Evolutionary conservation across 1,140 invertebrate genomes (phyloP), one percentile per base, ranked within the genome.

Genomic region (Dreissena polymorpha): DNA sequence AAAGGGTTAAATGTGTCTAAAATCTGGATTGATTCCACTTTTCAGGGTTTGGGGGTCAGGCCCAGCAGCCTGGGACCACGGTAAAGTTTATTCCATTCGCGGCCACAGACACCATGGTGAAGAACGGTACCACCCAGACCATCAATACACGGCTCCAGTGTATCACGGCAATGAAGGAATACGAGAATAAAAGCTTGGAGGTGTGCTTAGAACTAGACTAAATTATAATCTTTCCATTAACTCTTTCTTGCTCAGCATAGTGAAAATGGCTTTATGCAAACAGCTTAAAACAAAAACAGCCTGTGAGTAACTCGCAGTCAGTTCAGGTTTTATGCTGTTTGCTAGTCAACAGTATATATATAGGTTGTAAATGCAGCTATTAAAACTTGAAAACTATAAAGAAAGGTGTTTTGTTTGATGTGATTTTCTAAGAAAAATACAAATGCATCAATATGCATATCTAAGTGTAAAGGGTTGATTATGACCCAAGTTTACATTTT

Each of bases 141-240:
- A 97, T 99, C 84, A 96, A 95, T 79, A 99, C 97, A 2, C 95
- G 96, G 87, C 97, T 99, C 92, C 97, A 98, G 91, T 99, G 97
- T 91, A 99, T 99, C 60, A 98, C 97, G 7, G 97, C 96, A 83
- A 99, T 99, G 98, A 98, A 99, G 94, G 98, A 99, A 90, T 99
- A 99, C 93, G 98, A 99, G 90, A 93, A 90, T 27, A 99, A 99
- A 94, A 98, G 97, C 0, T 92, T 99, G 29, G 98, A 99, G 93
- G 93, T 93, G 83, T 85, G 80, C 72, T 27, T 14, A 50, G 39
- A 55, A 65, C n/a, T n/a, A n/a, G n/a, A n/a, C n/a, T n/a, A n/a
- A n/a, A n/a, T n/a, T n/a, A n/a, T n/a, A n/a, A n/a, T n/a, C n/a
- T n/a, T n/a, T n/a, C n/a, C n/a, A n/a, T n/a, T n/a, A n/a, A n/a